Base-by-base conservation (phyloP, 2,888 invertebrate genomes). In the Micropterix aruncella region DNA sequence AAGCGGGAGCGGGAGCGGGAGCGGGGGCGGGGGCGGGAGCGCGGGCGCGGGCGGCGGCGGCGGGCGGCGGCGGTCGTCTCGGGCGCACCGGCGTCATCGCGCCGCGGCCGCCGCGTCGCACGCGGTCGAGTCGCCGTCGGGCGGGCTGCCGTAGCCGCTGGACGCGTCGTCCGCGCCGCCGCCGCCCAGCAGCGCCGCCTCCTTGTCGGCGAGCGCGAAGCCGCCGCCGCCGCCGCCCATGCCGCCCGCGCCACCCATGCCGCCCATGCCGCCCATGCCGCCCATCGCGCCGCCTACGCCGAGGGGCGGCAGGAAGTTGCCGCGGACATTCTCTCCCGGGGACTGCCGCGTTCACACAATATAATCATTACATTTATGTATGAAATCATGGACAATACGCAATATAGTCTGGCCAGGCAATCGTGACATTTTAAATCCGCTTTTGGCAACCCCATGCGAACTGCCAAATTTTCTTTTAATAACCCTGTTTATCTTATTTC, bases 81-180 rank as follows among this genome's bases (percentile, higher is more conserved):
- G 66, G 47, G 12, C n/a, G n/a, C n/a, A n/a, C n/a, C n/a, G n/a
- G 19, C 42, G 40, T 42, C 42, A 40, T 42, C 42, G 12, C 27
- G 27, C 5, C 7, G 27, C 27, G 27, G 14, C 68, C 50, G 67
- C 67, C 48, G 70, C 71, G 56, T 64, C 73, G 53, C 44, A 60
- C 54, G 46, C 73, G 73, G 54, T 72, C 27, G 78, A 79, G 53
- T 79, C 79, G 12, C 80, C 79, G 61, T 82, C 81, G 18, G 85
- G 70, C 51, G 70, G 84, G 63, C 83, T 83, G 54, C 84, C 84
- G 66, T 85, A 85, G 2, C 85, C 85, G 60, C 83, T 83, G 56
- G 83, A 83, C 17, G 81, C 80, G 60, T 84, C 85, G 55, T 84
- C 84, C 1, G 68, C 70, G 50, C 65, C 69, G 39, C 63, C 70